Evolutionary conservation across 2,113 vertebrate species (phyloP).

Genomic region (Accipiter cooperii): DNA sequence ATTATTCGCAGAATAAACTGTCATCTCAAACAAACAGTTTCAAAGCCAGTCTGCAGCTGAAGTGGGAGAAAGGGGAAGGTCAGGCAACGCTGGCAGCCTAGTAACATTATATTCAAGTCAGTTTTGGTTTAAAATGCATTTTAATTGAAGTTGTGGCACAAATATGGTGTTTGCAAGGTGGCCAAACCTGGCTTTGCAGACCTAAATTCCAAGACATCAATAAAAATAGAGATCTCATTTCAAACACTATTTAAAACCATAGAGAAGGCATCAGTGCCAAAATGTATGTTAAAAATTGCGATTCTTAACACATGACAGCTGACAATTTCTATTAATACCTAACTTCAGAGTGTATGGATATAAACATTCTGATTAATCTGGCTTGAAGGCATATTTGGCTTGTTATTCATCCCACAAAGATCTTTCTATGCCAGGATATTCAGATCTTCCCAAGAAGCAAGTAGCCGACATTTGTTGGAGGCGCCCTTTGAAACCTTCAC

Average conservation of each 20-base stretch:
- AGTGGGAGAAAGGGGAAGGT: neutral
- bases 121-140: neutral
- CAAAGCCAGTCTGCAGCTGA: neutral
- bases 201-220: neutral
- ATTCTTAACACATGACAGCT: neutral
- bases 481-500: neutral
- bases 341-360: neutral
- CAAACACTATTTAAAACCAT: neutral
- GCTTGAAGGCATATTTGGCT: neutral
- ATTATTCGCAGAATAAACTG: neutral
- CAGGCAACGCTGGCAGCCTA: neutral
- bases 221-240: neutral
- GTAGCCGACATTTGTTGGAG: neutral
- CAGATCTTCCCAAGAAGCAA: neutral
- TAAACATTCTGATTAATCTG: neutral
- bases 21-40: neutral
- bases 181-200: neutral
- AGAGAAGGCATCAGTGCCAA: neutral
- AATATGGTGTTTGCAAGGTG: neutral
- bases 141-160: neutral
- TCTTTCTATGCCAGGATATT: neutral
- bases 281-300: neutral
- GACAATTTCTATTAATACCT: neutral
- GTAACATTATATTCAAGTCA: neutral
- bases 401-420: neutral